These are phyloP conservation scores for Lasius platythorax DNA, from an alignment of 2,888 invertebrate genomes.

Conservation along the genomic window DNA sequence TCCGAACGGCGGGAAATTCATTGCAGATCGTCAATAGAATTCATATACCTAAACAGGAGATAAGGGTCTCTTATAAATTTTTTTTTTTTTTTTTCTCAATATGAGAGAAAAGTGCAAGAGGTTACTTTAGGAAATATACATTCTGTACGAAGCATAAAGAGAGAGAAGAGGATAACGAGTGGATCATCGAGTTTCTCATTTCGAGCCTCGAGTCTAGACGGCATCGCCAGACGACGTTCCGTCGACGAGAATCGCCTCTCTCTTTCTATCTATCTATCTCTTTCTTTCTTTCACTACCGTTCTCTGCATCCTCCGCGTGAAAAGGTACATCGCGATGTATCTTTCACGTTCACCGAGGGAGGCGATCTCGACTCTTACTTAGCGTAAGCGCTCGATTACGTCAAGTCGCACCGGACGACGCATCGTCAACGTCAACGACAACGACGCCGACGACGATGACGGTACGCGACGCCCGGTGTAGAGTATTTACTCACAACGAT, in stretches of 20 bases:
- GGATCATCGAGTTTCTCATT: background rate
- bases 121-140: background rate
- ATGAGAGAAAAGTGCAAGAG: background rate
- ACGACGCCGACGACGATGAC: no score
- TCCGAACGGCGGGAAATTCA: slow-evolving; percentile 96
- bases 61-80: background rate
- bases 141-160: background rate
- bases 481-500: slow-evolving; percentile 80
- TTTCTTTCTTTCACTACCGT: background rate
- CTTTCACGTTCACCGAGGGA: background rate
- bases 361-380: background rate
- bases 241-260: background rate
- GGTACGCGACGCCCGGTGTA: slow-evolving; percentile 47
- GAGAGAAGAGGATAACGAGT: background rate
- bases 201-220: background rate
- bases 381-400: slow-evolving; percentile 13
- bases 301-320: background rate
- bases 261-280: background rate
- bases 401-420: background rate
- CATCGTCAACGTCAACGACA: background rate
- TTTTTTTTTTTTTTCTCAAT: background rate
- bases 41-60: slow-evolving; percentile 80
- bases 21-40: slow-evolving; percentile 84
- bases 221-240: background rate
- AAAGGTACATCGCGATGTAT: background rate